Evolutionary conservation across 2,113 vertebrate genomes (phyloP).

Genomic region (Cyphomyrus discorhynchus): DNA sequence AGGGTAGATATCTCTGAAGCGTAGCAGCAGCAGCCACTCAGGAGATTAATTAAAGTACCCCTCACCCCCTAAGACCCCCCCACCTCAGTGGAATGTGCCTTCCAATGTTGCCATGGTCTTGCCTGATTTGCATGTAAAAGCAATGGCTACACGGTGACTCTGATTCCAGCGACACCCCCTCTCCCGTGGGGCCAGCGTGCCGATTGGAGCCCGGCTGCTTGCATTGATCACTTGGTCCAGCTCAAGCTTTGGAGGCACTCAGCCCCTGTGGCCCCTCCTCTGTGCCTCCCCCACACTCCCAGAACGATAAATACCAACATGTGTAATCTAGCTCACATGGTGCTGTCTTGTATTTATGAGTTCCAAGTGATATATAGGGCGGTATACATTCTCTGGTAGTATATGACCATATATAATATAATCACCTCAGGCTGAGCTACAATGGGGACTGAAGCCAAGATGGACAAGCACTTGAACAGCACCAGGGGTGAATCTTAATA

Average conservation of each 20-base stretch:
- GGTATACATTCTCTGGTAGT: background rate
- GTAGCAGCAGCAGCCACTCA: background rate
- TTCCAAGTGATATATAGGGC: background rate
- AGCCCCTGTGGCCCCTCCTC: background rate
- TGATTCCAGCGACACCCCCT: background rate
- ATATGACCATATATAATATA: background rate
- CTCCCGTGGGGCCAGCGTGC: background rate
- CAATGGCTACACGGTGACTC: background rate
- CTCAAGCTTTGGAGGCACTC: background rate
- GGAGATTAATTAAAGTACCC: background rate
- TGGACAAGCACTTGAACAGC: background rate
- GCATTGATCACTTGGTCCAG: background rate
- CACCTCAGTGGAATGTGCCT: background rate
- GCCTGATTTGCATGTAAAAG: conserved; percentile 4
- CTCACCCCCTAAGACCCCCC: background rate
- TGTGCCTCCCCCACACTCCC: background rate
- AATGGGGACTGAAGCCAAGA: background rate
- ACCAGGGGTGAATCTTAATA: background rate
- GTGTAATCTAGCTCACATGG: background rate
- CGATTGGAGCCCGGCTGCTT: background rate
- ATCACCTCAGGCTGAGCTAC: background rate
- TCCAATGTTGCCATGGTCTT: background rate
- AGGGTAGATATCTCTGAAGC: background rate
- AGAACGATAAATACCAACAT: background rate
- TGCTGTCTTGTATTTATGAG: background rate